Evolutionary conservation across 2,113 vertebrate species (phyloP), one percentile per base, ranked within the genome.

Genomic region (Otolemur garnettii): DNA sequence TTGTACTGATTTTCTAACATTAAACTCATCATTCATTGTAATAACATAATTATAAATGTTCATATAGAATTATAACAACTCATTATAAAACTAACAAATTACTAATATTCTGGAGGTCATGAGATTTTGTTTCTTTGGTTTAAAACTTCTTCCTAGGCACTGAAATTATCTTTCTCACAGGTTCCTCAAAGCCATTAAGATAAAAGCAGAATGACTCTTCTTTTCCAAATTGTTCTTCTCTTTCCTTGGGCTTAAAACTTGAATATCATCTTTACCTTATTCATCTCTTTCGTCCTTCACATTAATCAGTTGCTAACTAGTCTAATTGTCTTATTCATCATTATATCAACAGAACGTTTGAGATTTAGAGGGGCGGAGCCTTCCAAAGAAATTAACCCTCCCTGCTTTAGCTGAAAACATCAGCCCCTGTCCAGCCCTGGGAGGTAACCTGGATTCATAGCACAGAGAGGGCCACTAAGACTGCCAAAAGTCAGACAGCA

Each of bases 151-250:
- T 69, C n/a, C 80, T 82, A 66, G 38, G 28, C 12, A 95, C 80
- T 10, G 45, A 68, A 74, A 87, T 74, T 4, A 17, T 64, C 10
- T 85, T 35, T 86, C 24, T 45, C 82, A 12, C 53, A 93, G 21
- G 30, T 4, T 87, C 26, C 30, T 62, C 57, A 85, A 57, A 87
- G 17, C 12, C 35, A 87, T 80, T 69, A 86, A 71, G 1, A 92
- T 69, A 93, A 85, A 94, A 62, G 69, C 15, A 42, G 59, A 95
- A 97, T 14, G 93, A 96, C 21, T 69, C 35, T 82, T 83, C 38
- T 82, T 87, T 78, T 57, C 79, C 53, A 85, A 97, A 60, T 26
- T 71, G 15, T 21, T 90, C 53, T 79, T 90, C 55, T 79, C 69
- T 93, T 89, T 45, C 45, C 30, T 24, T 57, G 22, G 33, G 33